These are phyloP conservation scores for Drosophila mettleri DNA, from an alignment of 2,888 invertebrate genomes.

Conservation along the genomic window DNA sequence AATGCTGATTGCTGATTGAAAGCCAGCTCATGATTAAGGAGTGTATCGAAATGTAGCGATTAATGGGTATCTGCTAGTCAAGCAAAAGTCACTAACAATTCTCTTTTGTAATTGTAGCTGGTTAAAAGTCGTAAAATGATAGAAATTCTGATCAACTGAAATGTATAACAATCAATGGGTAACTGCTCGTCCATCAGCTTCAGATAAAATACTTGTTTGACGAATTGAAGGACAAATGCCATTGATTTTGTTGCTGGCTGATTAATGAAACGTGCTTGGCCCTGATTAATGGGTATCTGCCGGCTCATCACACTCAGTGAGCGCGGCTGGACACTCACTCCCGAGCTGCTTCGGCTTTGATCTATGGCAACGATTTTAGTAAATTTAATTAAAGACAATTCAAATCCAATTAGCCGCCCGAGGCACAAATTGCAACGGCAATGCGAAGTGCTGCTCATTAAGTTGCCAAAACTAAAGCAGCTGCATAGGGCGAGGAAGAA, in stretches of 20 bases:
- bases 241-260: neutral
- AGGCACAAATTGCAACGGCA: conserved; percentile 26
- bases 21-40: neutral
- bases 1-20: neutral
- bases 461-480: conserved; percentile 23
- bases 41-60: accelerated
- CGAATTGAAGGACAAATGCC: neutral
- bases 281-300: neutral
- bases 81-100: neutral
- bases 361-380: neutral
- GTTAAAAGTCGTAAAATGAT: neutral
- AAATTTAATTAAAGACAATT: conserved; percentile 28
- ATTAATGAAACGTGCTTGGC: neutral
- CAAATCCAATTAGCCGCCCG: conserved; percentile 48
- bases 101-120: too few relatives aligned
- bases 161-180: neutral
- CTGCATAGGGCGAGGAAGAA: conserved; percentile 15
- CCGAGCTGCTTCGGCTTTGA: neutral
- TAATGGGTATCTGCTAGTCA: conserved; percentile 1
- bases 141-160: neutral
- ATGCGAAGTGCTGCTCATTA: conserved; percentile 52
- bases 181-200: neutral
- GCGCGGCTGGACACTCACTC: too few relatives aligned
- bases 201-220: neutral
- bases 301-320: neutral